These are phyloP conservation scores for Cataglyphis livida DNA, from an alignment of 2,888 invertebrate species.

Conservation along the genomic window DNA sequence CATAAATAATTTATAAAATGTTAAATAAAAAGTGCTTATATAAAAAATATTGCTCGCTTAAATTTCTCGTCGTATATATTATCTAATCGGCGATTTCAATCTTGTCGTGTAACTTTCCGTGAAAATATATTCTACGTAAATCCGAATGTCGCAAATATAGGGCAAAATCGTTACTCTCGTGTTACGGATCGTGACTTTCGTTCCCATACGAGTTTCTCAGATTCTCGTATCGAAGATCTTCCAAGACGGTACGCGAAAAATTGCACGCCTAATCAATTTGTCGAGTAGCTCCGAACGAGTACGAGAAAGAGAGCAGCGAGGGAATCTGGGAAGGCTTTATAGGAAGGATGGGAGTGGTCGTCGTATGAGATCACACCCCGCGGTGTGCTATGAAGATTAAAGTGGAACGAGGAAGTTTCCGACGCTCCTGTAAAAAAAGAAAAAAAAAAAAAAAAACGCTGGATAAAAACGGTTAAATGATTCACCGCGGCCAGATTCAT, in stretches of 20 bases:
- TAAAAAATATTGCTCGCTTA: not conserved
- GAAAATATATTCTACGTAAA: not conserved
- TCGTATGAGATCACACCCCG: conserved; percentile 31
- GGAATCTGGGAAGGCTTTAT: conserved; percentile 6
- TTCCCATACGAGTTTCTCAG: not conserved
- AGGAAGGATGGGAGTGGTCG: conserved; percentile 55
- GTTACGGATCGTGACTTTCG: not conserved
- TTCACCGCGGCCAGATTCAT: conserved; percentile 13
- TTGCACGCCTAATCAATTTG: conserved; percentile 49
- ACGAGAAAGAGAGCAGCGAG: not conserved
- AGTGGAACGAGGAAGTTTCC: conserved; percentile 34
- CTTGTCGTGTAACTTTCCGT: not conserved
- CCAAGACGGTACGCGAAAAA: conserved; percentile 31
- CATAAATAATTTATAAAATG: not conserved
- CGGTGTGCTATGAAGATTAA: conserved; percentile 50
- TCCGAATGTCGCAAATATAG: conserved; percentile 4
- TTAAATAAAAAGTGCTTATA: not conserved
- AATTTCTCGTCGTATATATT: not conserved
- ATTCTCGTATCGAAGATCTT: conserved; percentile 12
- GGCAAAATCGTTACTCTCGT: conserved; percentile 2
- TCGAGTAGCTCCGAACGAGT: conserved; percentile 7
- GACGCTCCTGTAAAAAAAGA: not conserved
- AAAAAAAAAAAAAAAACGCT: conserved; percentile 21
- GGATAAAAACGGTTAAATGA: not conserved
- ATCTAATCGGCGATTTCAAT: not conserved